phyloP scores from a whole-genome alignment of 2,888 invertebrate species.

The Aporophyla lueneburgensis region DNA sequence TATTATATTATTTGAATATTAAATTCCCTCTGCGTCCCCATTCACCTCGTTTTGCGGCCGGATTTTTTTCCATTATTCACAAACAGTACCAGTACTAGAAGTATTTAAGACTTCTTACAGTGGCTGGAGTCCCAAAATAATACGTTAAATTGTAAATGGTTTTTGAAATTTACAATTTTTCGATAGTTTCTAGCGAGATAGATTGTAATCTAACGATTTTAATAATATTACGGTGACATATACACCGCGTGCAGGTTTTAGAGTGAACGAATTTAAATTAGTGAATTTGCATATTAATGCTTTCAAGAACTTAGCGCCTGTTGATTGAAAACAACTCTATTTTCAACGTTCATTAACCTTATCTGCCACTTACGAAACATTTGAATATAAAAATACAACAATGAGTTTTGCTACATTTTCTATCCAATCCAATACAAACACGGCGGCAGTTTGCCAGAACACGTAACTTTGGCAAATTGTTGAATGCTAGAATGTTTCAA shows the following conservation, averaged over 20 bases:
- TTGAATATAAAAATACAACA: conserved; percentile 52
- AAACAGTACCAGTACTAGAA: not conserved
- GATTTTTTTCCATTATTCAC: too few relatives aligned
- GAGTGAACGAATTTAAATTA: not conserved
- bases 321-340: conserved; percentile 26
- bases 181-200: too few relatives aligned
- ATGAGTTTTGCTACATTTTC: conserved; percentile 49
- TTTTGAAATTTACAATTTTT: too few relatives aligned
- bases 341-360: conserved; percentile 55
- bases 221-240: too few relatives aligned
- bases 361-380: conserved; percentile 51
- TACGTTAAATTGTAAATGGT: too few relatives aligned
- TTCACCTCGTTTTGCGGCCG: too few relatives aligned
- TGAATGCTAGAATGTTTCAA: conserved; percentile 55
- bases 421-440: conserved; percentile 41
- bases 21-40: too few relatives aligned
- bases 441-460: conserved; percentile 59
- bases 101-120: not conserved
- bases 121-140: not conserved
- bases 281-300: conserved; percentile 23
- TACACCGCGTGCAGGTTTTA: not conserved
- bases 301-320: not conserved
- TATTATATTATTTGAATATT: too few relatives aligned
- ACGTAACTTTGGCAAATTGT: conserved; percentile 57
- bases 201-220: too few relatives aligned